These are phyloP conservation scores for Prionailurus bengalensis DNA, from an alignment of 2,113 vertebrate genomes.

Conservation along the genomic window DNA sequence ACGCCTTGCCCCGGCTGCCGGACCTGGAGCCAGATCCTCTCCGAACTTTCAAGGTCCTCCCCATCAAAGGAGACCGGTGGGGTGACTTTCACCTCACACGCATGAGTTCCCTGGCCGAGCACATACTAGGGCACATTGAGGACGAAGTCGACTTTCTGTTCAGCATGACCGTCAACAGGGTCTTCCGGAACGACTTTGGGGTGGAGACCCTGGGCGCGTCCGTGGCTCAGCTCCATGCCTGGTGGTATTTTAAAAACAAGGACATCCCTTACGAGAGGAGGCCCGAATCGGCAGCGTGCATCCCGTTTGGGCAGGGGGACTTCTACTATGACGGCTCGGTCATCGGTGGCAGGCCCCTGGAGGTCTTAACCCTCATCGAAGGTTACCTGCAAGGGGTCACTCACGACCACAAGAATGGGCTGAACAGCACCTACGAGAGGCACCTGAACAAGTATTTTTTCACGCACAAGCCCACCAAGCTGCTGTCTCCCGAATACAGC, in stretches of 20 bases:
- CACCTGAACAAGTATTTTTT: slow-evolving; percentile 83
- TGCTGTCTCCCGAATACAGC: slow-evolving; percentile 82
- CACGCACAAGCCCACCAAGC: slow-evolving; percentile 73
- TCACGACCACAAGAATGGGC: neutral
- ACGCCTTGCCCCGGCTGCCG: neutral
- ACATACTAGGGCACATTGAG: neutral
- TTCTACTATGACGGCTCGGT: slow-evolving; percentile 64
- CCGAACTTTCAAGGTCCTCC: neutral
- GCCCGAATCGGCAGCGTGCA: neutral
- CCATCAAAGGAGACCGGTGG: rapidly evolving
- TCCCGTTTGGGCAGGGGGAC: slow-evolving; percentile 65
- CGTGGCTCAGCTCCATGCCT: slow-evolving; percentile 78
- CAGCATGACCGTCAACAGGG: slow-evolving; percentile 61
- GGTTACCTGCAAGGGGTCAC: rapidly evolving
- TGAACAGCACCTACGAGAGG: slow-evolving; percentile 73
- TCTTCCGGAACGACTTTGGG: slow-evolving; percentile 58
- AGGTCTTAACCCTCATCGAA: slow-evolving; percentile 19
- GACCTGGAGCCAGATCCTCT: rapidly evolving
- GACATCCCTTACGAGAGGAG: slow-evolving; percentile 69
- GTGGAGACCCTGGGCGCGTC: slow-evolving; percentile 71
- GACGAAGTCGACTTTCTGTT: slow-evolving; percentile 80
- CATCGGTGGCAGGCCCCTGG: slow-evolving; percentile 59
- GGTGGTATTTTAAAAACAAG: slow-evolving; percentile 61
- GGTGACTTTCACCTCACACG: neutral
- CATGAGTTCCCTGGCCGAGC: slow-evolving; percentile 58